phyloP scores from a whole-genome alignment of 92 coral and sea anemone genomes.

The Pocillopora meandrina region DNA sequence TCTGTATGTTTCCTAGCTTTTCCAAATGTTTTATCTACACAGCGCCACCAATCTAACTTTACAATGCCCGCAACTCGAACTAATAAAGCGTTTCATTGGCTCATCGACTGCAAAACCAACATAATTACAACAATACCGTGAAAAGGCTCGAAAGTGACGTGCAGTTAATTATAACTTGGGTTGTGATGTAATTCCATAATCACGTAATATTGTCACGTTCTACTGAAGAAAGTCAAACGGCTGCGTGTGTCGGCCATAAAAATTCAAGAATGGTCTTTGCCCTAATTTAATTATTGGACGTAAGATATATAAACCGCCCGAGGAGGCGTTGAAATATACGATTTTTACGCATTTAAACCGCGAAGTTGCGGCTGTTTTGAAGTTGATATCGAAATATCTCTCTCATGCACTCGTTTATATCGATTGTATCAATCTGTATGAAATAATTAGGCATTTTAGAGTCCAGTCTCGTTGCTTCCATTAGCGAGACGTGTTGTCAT shows the following conservation, averaged over 20 bases:
- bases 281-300: too few species aligned
- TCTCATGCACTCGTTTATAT: neutral
- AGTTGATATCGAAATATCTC: neutral
- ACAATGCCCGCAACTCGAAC: neutral
- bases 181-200: neutral
- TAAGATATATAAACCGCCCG: too few species aligned
- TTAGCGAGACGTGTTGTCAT: constrained; percentile 5
- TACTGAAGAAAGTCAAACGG: neutral
- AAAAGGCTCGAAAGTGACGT: neutral
- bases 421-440: neutral
- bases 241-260: too few species aligned
- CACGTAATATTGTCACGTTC: neutral
- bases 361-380: neutral
- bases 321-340: neutral
- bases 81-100: neutral
- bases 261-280: too few species aligned
- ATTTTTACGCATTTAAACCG: neutral
- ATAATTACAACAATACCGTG: neutral
- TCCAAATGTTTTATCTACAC: too few species aligned
- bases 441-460: neutral
- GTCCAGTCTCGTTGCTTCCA: neutral
- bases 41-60: neutral
- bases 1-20: too few species aligned
- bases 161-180: neutral
- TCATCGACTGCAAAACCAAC: neutral